phyloP scores from a whole-genome alignment of 2,888 invertebrate genomes.

The Ypsolopha scabrella region DNA sequence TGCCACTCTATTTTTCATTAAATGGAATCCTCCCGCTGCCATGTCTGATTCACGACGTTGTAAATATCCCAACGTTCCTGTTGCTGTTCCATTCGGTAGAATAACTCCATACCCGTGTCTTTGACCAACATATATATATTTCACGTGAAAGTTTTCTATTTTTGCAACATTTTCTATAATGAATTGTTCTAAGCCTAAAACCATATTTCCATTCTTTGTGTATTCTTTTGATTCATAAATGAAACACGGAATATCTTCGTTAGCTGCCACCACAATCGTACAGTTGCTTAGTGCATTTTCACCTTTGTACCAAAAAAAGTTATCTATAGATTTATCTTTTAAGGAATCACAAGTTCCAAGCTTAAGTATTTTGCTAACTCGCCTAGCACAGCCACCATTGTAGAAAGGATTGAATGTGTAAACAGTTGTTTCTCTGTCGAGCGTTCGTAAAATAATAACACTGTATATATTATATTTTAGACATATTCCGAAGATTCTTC shows the following conservation, averaged over 20 bases:
- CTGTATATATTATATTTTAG: no score
- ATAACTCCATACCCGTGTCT: conserved; percentile 23
- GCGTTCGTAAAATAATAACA: neutral
- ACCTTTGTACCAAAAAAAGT: no score
- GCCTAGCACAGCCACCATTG: neutral
- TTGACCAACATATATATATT: conserved; percentile 15
- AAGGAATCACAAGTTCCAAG: neutral
- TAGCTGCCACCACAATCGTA: conserved; percentile 24
- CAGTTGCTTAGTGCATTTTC: conserved; percentile 17
- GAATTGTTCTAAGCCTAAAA: conserved; percentile 32
- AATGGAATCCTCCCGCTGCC: conserved; percentile 27
- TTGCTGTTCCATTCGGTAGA: conserved; percentile 28
- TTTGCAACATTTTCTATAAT: conserved; percentile 28
- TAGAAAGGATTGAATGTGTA: neutral
- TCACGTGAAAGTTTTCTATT: conserved; percentile 20
- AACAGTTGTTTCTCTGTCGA: neutral
- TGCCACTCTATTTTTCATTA: conserved; percentile 31
- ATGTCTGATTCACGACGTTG: conserved; percentile 26
- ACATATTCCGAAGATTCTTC: no score
- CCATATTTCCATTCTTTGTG: neutral
- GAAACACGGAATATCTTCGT: conserved; percentile 24
- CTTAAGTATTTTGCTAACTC: neutral
- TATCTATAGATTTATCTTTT: no score
- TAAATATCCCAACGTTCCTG: conserved; percentile 27
- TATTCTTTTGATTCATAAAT: conserved; percentile 11